Percentiles rank a stretch among this genome's conserved stretches.
Conservation (phyloP, 2,888 invertebrate species). For the Phania funesta region DNA sequence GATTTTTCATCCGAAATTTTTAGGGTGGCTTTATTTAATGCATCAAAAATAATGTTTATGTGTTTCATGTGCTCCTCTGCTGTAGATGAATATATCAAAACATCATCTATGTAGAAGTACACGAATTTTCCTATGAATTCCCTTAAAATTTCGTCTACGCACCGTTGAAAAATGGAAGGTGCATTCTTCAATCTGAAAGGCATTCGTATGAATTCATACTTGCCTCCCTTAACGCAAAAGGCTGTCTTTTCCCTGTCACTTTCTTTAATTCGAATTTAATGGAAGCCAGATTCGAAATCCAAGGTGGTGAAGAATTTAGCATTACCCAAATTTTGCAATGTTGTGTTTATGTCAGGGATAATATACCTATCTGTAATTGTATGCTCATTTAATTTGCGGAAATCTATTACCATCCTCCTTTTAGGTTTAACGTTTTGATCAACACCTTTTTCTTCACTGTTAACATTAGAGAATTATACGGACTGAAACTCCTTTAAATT, state of each 20-base stretch:
- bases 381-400: slow-evolving; percentile 24
- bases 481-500: slow-evolving; percentile 10
- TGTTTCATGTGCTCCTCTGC: slow-evolving; percentile 11
- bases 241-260: slow-evolving; percentile 11
- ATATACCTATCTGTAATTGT: slow-evolving; percentile 32
- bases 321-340: too few relatives aligned
- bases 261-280: slow-evolving; percentile 14
- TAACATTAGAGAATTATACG: slow-evolving; percentile 12
- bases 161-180: slow-evolving; percentile 25
- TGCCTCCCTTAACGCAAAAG: slow-evolving; percentile 5
- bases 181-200: not conserved
- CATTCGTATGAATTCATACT: slow-evolving; percentile 6
- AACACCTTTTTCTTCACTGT: slow-evolving; percentile 20
- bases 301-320: too few relatives aligned
- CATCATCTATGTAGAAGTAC: slow-evolving; percentile 30
- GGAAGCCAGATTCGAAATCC: slow-evolving; percentile 33
- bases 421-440: slow-evolving; percentile 34
- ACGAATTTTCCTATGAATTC: slow-evolving; percentile 22
- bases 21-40: not conserved
- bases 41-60: slow-evolving; percentile 1
- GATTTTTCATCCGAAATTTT: slow-evolving; percentile 2
- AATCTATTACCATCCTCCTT: slow-evolving; percentile 29
- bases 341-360: slow-evolving; percentile 11
- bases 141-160: slow-evolving; percentile 21
- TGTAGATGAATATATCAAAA: slow-evolving; percentile 16